Percentiles rank a stretch among this genome's conserved stretches.
phyloP scores from a whole-genome alignment of 64 coral and sea anemone species.

The Astreopora myriophthalma region DNA sequence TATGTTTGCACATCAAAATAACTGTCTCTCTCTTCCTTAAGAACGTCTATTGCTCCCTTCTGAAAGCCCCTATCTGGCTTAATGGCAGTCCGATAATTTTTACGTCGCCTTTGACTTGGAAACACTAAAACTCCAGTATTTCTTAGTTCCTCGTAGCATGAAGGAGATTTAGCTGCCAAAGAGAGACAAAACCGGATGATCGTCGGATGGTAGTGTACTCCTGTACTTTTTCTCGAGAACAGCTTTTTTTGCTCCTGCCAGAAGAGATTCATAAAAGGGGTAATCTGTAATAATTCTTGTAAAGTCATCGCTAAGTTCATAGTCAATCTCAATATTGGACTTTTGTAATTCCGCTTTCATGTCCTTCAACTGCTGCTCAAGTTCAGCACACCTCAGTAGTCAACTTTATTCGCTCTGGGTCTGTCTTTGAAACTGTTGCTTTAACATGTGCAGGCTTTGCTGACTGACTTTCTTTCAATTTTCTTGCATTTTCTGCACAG shows the following conservation, averaged over 20 bases:
- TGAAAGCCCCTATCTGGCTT: constrained; percentile 49
- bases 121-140: background rate
- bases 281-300: background rate
- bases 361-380: constrained; percentile 11
- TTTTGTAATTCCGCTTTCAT: constrained; percentile 1
- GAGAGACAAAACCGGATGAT: constrained; percentile 47
- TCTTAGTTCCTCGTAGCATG: constrained; percentile 30
- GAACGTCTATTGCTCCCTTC: constrained; percentile 19
- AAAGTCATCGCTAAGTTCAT: constrained; percentile 45
- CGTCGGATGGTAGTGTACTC: constrained; percentile 42
- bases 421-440: background rate
- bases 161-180: constrained; percentile 55
- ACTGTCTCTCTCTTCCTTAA: background rate
- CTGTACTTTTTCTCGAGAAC: constrained; percentile 34
- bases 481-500: background rate
- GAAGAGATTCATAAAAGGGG: background rate
- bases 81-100: background rate
- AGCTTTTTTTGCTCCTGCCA: background rate
- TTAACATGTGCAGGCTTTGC: constrained; percentile 32
- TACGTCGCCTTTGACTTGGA: background rate
- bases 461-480: background rate
- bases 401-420: constrained; percentile 29
- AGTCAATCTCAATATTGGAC: constrained; percentile 27
- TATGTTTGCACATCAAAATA: constrained; percentile 47
- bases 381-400: constrained; percentile 21